These are phyloP conservation scores for Brenthis daphne DNA, from an alignment of 2,888 invertebrate species.

Conservation along the genomic window DNA sequence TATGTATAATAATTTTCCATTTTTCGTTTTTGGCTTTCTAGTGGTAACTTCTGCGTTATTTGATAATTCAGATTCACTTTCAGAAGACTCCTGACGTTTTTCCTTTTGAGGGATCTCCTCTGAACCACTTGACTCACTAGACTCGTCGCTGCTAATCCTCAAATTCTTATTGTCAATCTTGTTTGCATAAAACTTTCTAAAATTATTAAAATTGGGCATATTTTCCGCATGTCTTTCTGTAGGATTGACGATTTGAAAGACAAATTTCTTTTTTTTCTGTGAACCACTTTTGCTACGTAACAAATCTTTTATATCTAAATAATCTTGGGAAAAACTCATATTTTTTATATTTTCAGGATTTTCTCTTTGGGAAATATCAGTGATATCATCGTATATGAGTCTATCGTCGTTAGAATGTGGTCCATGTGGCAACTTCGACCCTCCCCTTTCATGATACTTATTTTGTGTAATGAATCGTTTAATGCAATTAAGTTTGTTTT, in stretches of 20 bases:
- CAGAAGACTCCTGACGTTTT: neutral
- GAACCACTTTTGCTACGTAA: slow-evolving; percentile 11
- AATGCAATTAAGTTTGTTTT: slow-evolving; percentile 22
- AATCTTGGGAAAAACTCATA: slow-evolving; percentile 37
- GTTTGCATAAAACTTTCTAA: slow-evolving; percentile 8
- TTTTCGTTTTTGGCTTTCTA: slow-evolving; percentile 7
- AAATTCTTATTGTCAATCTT: slow-evolving; percentile 25
- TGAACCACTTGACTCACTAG: slow-evolving; percentile 22
- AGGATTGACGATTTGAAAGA: slow-evolving; percentile 6
- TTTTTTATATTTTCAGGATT: neutral
- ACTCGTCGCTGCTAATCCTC: slow-evolving; percentile 19
- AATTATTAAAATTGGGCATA: neutral
- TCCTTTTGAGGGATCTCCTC: slow-evolving; percentile 6
- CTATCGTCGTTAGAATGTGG: neutral
- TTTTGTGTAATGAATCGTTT: slow-evolving; percentile 14
- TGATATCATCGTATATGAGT: neutral
- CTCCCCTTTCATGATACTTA: neutral
- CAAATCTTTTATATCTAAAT: slow-evolving; percentile 41
- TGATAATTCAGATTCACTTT: neutral
- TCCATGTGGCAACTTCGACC: neutral
- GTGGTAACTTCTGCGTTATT: neutral
- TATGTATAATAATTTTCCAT: slow-evolving; percentile 34
- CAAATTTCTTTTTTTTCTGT: neutral
- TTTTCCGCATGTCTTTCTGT: neutral
- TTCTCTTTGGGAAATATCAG: neutral